These are phyloP conservation scores for Coendou prehensilis DNA, from an alignment of 2,797 vertebrate species.

Conservation along the genomic window DNA sequence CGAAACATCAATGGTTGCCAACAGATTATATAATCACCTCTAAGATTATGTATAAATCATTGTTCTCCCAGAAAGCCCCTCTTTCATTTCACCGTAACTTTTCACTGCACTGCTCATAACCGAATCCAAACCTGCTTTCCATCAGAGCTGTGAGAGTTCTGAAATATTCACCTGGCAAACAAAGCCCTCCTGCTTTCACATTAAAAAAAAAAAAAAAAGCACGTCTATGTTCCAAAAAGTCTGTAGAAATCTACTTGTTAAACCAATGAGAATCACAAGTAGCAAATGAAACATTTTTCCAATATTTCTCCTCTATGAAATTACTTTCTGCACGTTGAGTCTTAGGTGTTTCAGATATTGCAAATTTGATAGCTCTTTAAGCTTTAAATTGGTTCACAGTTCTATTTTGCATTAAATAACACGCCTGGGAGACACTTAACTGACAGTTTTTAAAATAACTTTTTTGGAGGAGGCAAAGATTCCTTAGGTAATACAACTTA, in stretches of 20 bases:
- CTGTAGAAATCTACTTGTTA: slow-evolving; percentile 56
- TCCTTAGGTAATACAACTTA: slow-evolving; percentile 27
- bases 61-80: background rate
- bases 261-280: slow-evolving; percentile 34
- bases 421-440: background rate
- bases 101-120: slow-evolving; percentile 6
- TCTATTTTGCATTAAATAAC: background rate
- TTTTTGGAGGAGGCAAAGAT: background rate
- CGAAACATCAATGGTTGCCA: slow-evolving; percentile 59
- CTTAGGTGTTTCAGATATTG: background rate
- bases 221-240: slow-evolving; percentile 26
- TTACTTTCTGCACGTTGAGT: background rate
- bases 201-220: background rate
- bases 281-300: slow-evolving; percentile 34
- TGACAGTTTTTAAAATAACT: slow-evolving; percentile 17
- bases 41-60: slow-evolving; percentile 9
- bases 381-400: slow-evolving; percentile 7
- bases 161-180: slow-evolving; percentile 72
- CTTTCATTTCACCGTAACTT: slow-evolving; percentile 53
- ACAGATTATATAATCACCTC: slow-evolving; percentile 61
- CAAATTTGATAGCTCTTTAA: slow-evolving; percentile 11
- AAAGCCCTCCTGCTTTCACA: slow-evolving; percentile 31
- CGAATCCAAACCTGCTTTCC: slow-evolving; percentile 67
- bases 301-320: slow-evolving; percentile 9
- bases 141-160: slow-evolving; percentile 47